Conservation (phyloP, 2,797 vertebrate species). For the Serranus cabrilla region DNA sequence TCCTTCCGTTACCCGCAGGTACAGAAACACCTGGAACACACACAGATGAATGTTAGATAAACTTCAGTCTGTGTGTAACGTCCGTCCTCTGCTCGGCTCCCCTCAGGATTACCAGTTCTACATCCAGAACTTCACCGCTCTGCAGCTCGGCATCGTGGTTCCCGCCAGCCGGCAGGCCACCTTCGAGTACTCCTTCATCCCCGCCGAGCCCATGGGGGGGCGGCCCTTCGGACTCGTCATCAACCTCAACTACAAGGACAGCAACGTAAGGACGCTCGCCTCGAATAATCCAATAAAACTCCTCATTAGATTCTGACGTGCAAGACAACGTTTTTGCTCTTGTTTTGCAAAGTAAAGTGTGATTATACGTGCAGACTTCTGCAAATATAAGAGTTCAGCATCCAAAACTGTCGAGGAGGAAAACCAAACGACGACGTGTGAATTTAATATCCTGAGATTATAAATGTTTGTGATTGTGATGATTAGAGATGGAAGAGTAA, state of each 20-base stretch:
- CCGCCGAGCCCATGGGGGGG: constrained; percentile 98
- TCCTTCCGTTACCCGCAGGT: constrained; percentile 95
- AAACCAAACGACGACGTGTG: no score
- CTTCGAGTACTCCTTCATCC: constrained; percentile 99
- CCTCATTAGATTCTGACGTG: no score
- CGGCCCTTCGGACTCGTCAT: constrained; percentile 97
- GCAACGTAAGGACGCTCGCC: constrained; percentile 90
- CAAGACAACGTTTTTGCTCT: no score
- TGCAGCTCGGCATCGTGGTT: constrained; percentile 91
- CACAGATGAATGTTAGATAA: no score
- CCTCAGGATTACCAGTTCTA: constrained; percentile 97
- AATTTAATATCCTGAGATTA: no score
- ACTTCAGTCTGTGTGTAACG: neutral
- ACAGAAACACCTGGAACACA: no score
- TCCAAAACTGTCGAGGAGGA: no score
- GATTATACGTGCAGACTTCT: no score
- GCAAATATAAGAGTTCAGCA: no score
- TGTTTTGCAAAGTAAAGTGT: no score
- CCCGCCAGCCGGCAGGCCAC: constrained; percentile 94
- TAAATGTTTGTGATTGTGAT: no score
- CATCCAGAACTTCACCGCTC: constrained; percentile 99
- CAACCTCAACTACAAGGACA: constrained; percentile 98
- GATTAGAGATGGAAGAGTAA: neutral
- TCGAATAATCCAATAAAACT: no score
- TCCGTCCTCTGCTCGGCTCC: neutral